A percentile compares a stretch with the other conserved stretches of the same genome.
Conservation (phyloP, 2,888 invertebrate genomes). For the Orchesella flavescens region DNA sequence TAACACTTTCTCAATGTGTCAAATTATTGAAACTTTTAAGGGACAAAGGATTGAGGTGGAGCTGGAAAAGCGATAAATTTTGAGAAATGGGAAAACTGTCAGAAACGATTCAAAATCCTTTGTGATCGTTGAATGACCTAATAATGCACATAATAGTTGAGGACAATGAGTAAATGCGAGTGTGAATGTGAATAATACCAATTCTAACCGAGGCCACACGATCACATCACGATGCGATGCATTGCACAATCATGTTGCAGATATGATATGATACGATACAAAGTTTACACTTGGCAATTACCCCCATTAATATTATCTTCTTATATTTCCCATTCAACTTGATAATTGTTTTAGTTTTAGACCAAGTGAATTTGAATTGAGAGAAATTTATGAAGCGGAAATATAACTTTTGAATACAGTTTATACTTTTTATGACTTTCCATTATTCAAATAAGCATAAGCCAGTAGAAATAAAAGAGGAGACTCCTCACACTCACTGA, state of each 20-base stretch:
- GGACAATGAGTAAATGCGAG: neutral
- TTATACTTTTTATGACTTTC: conserved; percentile 10
- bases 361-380: conserved; percentile 1
- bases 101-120: conserved; percentile 46
- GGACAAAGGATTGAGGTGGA: conserved; percentile 43
- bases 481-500: no score
- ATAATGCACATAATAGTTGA: neutral
- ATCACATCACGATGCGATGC: no score
- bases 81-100: conserved; percentile 60
- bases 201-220: neutral
- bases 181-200: neutral
- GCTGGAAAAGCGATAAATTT: conserved; percentile 50
- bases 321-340: neutral
- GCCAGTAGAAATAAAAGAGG: neutral
- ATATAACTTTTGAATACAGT: conserved; percentile 50
- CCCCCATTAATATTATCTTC: conserved; percentile 19
- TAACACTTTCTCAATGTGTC: conserved; percentile 40
- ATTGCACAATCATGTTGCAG: no score
- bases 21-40: conserved; percentile 56
- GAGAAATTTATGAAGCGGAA: conserved; percentile 43
- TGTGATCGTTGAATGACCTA: conserved; percentile 2
- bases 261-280: conserved; percentile 47
- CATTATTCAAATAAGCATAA: neutral
- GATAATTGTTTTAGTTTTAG: neutral
- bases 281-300: conserved; percentile 61